Evolutionary conservation across 2,888 invertebrate genomes (phyloP).

Genomic region (Eupithecia centaureata): DNA sequence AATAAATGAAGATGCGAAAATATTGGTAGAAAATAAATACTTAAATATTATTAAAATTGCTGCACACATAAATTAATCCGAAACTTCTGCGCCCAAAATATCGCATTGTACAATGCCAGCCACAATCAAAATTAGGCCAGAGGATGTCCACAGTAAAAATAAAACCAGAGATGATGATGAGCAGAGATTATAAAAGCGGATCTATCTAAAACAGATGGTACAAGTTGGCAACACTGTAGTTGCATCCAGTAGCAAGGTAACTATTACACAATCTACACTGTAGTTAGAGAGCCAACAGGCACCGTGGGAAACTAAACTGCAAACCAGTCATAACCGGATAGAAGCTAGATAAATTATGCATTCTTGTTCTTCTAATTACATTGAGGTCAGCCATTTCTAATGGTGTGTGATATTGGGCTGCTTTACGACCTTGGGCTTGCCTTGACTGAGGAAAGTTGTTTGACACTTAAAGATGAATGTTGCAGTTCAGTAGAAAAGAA

Average conservation of each 20-base stretch:
- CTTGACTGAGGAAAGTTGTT: conserved; percentile 30
- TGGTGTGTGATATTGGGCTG: conserved; percentile 40
- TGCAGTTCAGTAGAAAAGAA: conserved; percentile 3
- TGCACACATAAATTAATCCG: no score
- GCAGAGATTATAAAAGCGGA: conserved; percentile 8
- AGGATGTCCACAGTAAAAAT: conserved; percentile 10
- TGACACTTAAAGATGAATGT: conserved; percentile 7
- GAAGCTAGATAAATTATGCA: conserved; percentile 45
- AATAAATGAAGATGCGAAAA: neutral
- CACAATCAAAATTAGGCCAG: neutral
- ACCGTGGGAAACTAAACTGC: conserved; percentile 44
- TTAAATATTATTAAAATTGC: neutral
- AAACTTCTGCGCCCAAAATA: neutral
- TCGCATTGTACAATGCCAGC: neutral
- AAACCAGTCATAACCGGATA: conserved; percentile 45
- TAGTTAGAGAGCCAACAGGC: conserved; percentile 45
- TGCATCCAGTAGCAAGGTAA: conserved; percentile 26
- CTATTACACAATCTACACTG: conserved; percentile 36
- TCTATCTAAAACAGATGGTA: conserved; percentile 14
- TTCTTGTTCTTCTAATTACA: conserved; percentile 47
- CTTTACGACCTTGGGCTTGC: conserved; percentile 35
- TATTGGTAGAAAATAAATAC: neutral
- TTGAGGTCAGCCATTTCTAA: conserved; percentile 46
- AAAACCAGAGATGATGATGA: neutral
- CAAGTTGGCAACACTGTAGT: conserved; percentile 20